These are phyloP conservation scores for Antheraea mylitta DNA, from an alignment of 1,140 invertebrate species.

Conservation along the genomic window DNA sequence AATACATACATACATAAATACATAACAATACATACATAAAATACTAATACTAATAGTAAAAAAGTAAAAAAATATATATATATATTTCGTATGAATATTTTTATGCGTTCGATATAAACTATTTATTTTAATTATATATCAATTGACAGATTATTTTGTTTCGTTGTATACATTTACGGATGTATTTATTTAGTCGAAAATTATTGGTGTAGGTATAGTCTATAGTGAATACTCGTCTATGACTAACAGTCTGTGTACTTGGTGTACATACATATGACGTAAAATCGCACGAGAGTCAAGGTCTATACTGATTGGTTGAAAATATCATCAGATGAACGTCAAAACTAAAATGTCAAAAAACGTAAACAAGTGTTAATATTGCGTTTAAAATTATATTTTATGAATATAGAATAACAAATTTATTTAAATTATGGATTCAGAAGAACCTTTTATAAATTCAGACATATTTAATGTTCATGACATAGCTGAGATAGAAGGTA, in stretches of 20 bases:
- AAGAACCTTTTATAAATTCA: conserved; percentile 60
- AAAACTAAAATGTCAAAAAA: conserved; percentile 46
- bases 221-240: too few species aligned
- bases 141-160: too few species aligned
- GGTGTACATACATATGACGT: conserved; percentile 41
- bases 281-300: conserved; percentile 59
- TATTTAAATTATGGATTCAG: conserved; percentile 47
- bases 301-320: conserved; percentile 50
- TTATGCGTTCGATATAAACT: too few species aligned
- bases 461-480: conserved; percentile 65
- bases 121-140: too few species aligned
- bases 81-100: too few species aligned
- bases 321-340: conserved; percentile 52
- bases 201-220: too few species aligned
- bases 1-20: too few species aligned
- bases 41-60: too few species aligned
- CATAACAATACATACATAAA: too few species aligned
- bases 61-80: too few species aligned
- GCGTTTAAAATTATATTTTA: conserved; percentile 14
- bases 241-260: not conserved
- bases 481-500: conserved; percentile 70
- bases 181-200: too few species aligned
- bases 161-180: too few species aligned
- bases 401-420: conserved; percentile 21
- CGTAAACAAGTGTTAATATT: conserved; percentile 56